Base-by-base conservation (phyloP, 1,140 invertebrate genomes). In the Trypoxylus dichotomus region DNA sequence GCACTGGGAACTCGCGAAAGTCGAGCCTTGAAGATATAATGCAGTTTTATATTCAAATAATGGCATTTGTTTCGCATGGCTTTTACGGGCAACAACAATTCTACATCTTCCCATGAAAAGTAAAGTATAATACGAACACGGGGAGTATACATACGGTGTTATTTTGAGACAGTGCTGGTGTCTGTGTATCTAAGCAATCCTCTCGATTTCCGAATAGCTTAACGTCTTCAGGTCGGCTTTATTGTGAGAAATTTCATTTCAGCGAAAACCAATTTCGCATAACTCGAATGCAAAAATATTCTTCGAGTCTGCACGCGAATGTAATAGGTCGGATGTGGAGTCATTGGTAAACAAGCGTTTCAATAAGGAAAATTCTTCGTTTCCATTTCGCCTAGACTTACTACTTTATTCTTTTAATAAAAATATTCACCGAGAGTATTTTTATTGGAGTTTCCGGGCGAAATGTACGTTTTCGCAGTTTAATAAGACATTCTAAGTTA, bases 271-370 rank as follows among this genome's bases (percentile, higher is more conserved):
- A 27, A 68, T 68, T 68, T 29, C 60, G 60, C 60, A 68, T 68
- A 68, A 68, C 60, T 68, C 24, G 60, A 15, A 68, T 68, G 60
- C 60, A 68, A 68, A 68, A 27, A 68, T 68, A 68, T 68, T 29
- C 60, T 1, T 24, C 6, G 60, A 27, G 60, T 15, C 47, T 68
- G 60, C 60, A 68, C 60, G 60, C 60, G 60, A 68, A 68, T 68
- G 60, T 68, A 68, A 68, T 68, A 68, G 24, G 21, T 29, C 60
- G 60, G 60, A 68, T 68, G 60, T 68, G 60, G 27, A 68, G 60
- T 68, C 60, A 68, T 68, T 68, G 60, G 60, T 68, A 68, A 68
- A 68, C 60, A 68, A 68, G 60, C 60, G 60, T 68, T 68, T 24
- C 60, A 68, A 68, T 68, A 68, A 68, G 21, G 60, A 8, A 68